phyloP scores from a whole-genome alignment of 2,888 invertebrate species.

The Oxycera nigricornis region DNA sequence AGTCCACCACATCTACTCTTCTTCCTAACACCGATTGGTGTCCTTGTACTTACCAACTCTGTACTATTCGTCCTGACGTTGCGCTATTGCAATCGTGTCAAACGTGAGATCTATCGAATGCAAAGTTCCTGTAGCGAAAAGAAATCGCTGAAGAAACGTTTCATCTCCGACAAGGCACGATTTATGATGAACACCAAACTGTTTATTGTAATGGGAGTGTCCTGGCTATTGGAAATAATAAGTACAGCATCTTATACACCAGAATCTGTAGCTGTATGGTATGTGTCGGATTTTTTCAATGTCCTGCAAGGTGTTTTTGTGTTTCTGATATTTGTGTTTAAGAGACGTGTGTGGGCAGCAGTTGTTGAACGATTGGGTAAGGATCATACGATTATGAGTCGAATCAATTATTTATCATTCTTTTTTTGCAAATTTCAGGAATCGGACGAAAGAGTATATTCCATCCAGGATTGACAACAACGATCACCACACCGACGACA shows the following conservation, averaged over 20 bases:
- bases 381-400: not conserved
- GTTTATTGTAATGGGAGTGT: conserved; percentile 81
- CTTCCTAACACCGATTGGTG: conserved; percentile 71
- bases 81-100: conserved; percentile 74
- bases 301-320: conserved; percentile 76
- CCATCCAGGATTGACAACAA: conserved; percentile 24
- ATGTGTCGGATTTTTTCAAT: conserved; percentile 71
- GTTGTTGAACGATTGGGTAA: conserved; percentile 30
- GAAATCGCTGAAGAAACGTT: conserved; percentile 66
- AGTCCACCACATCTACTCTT: conserved; percentile 64
- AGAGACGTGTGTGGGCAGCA: conserved; percentile 70
- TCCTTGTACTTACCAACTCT: conserved; percentile 71
- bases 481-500: conserved; percentile 41
- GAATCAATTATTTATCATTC: no score
- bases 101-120: conserved; percentile 75
- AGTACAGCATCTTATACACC: conserved; percentile 65
- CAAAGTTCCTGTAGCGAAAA: conserved; percentile 70
- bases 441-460: conserved; percentile 11
- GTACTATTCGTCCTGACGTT: conserved; percentile 74
- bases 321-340: conserved; percentile 75
- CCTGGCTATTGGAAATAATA: conserved; percentile 73
- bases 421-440: conserved; percentile 12
- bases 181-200: conserved; percentile 75
- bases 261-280: conserved; percentile 60
- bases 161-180: conserved; percentile 74